Conservation (phyloP, 2,797 vertebrate species). For the Naso thynnoides region DNA sequence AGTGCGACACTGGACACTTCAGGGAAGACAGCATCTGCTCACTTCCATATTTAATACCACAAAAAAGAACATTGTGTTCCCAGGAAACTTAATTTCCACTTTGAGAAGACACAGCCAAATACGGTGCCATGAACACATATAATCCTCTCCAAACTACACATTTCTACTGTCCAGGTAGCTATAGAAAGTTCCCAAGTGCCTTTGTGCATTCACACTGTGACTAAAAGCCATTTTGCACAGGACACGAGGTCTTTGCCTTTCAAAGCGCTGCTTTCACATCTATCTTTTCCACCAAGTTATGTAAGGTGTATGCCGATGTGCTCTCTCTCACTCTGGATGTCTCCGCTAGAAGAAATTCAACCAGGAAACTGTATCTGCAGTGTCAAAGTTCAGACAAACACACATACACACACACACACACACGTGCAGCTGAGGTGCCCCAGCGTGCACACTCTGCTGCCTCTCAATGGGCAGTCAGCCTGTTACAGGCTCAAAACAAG, state of each 20-base stretch:
- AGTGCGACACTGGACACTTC: constrained; percentile 68
- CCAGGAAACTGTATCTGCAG: constrained; percentile 62
- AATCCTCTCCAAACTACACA: constrained; percentile 33
- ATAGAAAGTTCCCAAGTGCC: constrained; percentile 55
- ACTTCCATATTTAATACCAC: constrained; percentile 68
- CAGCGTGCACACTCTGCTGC: constrained; percentile 80
- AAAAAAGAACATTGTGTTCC: constrained; percentile 62
- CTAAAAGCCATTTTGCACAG: constrained; percentile 69
- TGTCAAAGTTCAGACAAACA: constrained; percentile 55
- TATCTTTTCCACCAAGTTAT: constrained; percentile 66
- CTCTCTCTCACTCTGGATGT: constrained; percentile 15
- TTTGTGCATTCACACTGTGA: constrained; percentile 54
- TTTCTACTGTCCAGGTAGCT: constrained; percentile 55
- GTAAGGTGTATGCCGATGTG: constrained; percentile 55
- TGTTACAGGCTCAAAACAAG: constrained; percentile 89
- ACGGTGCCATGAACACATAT: constrained; percentile 17
- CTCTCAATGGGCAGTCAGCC: constrained; percentile 87
- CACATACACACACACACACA: constrained; percentile 18
- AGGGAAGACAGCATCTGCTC: constrained; percentile 73
- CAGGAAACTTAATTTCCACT: constrained; percentile 57
- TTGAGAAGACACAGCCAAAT: constrained; percentile 35
- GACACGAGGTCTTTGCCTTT: constrained; percentile 57
- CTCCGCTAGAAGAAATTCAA: constrained; percentile 44
- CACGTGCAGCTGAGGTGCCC: constrained; percentile 30
- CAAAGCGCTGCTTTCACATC: constrained; percentile 61